Evolutionary conservation across 1,140 invertebrate species (phyloP), one percentile per base, ranked within the genome.

Genomic region (Campoletis sonorensis): DNA sequence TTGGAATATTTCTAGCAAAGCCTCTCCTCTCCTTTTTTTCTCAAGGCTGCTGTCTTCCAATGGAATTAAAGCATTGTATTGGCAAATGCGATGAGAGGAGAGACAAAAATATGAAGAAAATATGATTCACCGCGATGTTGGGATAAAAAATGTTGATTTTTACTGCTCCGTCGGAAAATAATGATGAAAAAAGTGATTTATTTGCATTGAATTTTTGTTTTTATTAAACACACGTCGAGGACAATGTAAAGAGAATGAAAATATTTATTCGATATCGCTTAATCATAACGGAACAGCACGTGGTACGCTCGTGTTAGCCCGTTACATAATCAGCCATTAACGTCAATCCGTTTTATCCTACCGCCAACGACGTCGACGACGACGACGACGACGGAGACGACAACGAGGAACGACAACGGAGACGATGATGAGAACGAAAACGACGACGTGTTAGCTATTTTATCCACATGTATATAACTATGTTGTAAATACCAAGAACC

Each of bases 311-410:
- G 27, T 70, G 67, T 21, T 54, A 21, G 15, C 30, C 26, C 67
- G 67, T 70, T 70, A 33, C 27, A 30, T 70, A 70, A 70, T 70
- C 26, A 27, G 27, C 67, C 67, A 70, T 70, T 33, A 70, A 70
- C 67, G 67, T 70, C 27, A 70, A 70, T 33, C 30, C 67, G 67
- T 70, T 70, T 70, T 70, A 70, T 70, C 67, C 67, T 33, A 70
- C 67, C 67, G 67, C 67, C 67, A 33, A 70, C 67, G 27, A 70
- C n/a, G 23, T 27, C 61, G 61, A 64, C n/a, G 58, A 64, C 58
- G 51, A 54, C n/a, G n/a, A 23, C 54, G 21, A 64, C 67, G n/a
- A 70, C 27, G 67, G 33, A 30, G 67, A 70, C 67, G 21, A 33
- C 30, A 58, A 58, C 18, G 21, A 58, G 54, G 54, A 58, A 23